phyloP scores from a whole-genome alignment of 2,888 invertebrate species.

The Synergus laeviventris region DNA sequence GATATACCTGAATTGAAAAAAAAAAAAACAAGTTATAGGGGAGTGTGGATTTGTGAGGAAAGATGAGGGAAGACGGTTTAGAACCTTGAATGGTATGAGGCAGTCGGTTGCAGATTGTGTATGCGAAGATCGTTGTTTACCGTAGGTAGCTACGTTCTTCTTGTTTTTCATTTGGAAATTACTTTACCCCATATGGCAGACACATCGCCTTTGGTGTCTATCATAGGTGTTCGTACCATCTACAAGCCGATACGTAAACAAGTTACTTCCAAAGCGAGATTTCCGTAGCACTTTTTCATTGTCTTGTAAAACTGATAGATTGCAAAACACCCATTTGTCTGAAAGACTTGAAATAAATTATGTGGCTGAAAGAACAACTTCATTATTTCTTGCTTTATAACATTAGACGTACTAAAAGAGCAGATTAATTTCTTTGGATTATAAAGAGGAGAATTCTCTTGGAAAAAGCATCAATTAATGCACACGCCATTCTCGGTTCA shows the following conservation, averaged over 20 bases:
- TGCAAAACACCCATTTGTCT: neutral
- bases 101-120: slow-evolving; percentile 19
- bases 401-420: too few species aligned
- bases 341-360: neutral
- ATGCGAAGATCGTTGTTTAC: slow-evolving; percentile 34
- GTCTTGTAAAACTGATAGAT: slow-evolving; percentile 1
- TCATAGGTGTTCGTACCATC: slow-evolving; percentile 29
- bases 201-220: slow-evolving; percentile 16
- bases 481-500: slow-evolving; percentile 6
- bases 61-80: slow-evolving; percentile 33
- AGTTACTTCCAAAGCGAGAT: slow-evolving; percentile 33
- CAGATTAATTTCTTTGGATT: neutral
- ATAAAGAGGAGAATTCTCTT: neutral
- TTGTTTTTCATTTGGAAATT: slow-evolving; percentile 35
- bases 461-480: slow-evolving; percentile 21
- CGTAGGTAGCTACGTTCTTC: slow-evolving; percentile 31
- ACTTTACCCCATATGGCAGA: slow-evolving; percentile 27
- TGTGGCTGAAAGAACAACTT: neutral
- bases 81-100: slow-evolving; percentile 34
- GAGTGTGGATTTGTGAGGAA: slow-evolving; percentile 17
- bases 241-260: slow-evolving; percentile 7
- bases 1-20: neutral
- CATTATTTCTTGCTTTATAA: neutral
- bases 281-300: slow-evolving; percentile 32
- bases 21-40: neutral